Conservation (phyloP, 92 coral and sea anemone species). For the Zoanthus sociatus region DNA sequence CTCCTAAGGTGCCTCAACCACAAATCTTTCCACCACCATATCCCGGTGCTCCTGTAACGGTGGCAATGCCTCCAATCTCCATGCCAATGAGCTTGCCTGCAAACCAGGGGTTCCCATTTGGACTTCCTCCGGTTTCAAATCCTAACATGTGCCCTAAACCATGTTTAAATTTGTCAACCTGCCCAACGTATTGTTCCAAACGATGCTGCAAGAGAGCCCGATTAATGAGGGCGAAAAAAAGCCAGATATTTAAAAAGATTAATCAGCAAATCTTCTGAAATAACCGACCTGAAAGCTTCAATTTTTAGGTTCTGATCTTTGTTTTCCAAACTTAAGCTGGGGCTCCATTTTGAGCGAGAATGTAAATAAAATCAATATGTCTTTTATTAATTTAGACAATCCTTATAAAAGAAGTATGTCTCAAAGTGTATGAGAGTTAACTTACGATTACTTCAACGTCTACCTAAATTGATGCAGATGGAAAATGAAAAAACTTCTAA, state of each 20-base stretch:
- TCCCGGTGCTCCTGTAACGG: conserved; percentile 60
- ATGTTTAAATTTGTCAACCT: conserved; percentile 41
- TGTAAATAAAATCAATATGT: conserved; percentile 3
- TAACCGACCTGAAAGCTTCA: not conserved
- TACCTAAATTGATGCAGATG: not conserved
- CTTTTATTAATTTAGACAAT: not conserved
- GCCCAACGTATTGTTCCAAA: conserved; percentile 72
- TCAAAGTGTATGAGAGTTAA: not conserved
- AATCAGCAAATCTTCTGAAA: not conserved
- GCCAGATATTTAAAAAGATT: conserved; percentile 42
- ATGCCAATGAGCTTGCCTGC: conserved; percentile 41
- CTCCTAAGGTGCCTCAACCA: conserved; percentile 34
- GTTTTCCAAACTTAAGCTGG: not conserved
- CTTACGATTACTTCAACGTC: not conserved
- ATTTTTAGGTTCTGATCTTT: conserved; percentile 1
- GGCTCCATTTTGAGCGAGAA: conserved; percentile 14
- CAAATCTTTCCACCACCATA: conserved; percentile 60
- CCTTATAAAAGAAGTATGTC: not conserved
- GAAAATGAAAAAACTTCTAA: not conserved
- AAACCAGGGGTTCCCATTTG: conserved; percentile 49
- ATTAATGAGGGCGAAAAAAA: conserved; percentile 39
- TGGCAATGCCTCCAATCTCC: conserved; percentile 46
- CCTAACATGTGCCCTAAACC: conserved; percentile 9
- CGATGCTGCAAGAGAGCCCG: conserved; percentile 69
- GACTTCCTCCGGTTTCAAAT: conserved; percentile 46